Evolutionary conservation across 2,797 vertebrate species (phyloP), one percentile per base, ranked within the genome.

Genomic region (Sebastiscus tertius): DNA sequence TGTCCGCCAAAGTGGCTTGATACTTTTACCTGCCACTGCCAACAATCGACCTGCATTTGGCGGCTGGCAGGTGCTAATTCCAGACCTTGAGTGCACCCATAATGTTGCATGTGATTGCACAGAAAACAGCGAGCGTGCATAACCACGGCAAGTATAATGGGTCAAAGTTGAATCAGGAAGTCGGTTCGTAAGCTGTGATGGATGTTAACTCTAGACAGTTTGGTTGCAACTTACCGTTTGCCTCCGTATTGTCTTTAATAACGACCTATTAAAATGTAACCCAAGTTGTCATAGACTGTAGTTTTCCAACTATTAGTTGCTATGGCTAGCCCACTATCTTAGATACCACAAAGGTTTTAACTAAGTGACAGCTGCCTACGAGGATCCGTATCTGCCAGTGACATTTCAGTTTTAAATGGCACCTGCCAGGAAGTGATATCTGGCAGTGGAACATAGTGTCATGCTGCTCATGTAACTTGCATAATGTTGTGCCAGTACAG

Each of bases 341-440:
- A 39, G 10, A 27, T 36, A 26, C 18, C 14, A 36, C 46, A 39
- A 65, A 70, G 6, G 20, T 49, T 18, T 11, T 55, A 67, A 59
- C 52, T 56, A 59, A 67, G 39, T 79, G 79, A 67, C 64, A 83
- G 75, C 64, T 83, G 54, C 55, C 24, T 42, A 13, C 5, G 14
- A 60, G 36, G 72, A 72, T 58, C 5, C 0, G 8, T 77, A 64
- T 77, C 77, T 83, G 63, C 55, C 70, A 27, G 54, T 68, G 49
- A 55, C 36, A 58, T 70, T 31, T 54, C 67, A 75, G 36, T 72
- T 72, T 72, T 33, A 72, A 67, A 81, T 83, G 55, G 24, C 64
- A 76, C 18, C 63, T 78, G 62, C 29, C 59, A 76, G 46, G 29
- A 78, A 79, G n/a, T 76, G 61, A 71, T 72, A 59, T 73, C 20